Evolutionary conservation across 2,797 vertebrate genomes (phyloP).

Genomic region (Sebastes trivittatus): DNA sequence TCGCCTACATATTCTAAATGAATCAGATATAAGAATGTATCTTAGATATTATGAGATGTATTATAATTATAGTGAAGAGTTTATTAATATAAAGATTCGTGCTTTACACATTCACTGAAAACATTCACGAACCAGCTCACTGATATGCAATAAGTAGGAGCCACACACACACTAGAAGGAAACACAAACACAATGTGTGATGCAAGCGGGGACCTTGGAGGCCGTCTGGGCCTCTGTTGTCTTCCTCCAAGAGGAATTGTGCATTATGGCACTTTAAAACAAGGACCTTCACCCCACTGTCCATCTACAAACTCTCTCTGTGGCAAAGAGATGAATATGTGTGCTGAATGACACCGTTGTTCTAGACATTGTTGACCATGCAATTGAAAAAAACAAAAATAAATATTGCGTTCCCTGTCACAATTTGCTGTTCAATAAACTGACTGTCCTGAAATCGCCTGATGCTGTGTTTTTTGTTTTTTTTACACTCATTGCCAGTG

Average conservation of each 20-base stretch:
- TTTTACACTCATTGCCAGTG: not conserved
- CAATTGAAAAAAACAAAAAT: slow-evolving; percentile 47
- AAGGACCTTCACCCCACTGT: slow-evolving; percentile 36
- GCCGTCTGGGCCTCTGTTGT: slow-evolving; percentile 63
- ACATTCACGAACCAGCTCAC: slow-evolving; percentile 75
- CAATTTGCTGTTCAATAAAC: slow-evolving; percentile 85
- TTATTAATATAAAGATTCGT: slow-evolving; percentile 74
- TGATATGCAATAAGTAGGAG: slow-evolving; percentile 82
- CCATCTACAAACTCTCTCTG: slow-evolving; percentile 47
- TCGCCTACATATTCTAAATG: slow-evolving; percentile 73
- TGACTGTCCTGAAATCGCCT: slow-evolving; percentile 69
- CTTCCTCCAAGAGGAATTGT: slow-evolving; percentile 81
- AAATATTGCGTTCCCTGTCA: slow-evolving; percentile 77
- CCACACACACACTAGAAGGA: slow-evolving; percentile 43
- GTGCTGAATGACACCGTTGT: slow-evolving; percentile 66
- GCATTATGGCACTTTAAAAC: slow-evolving; percentile 80
- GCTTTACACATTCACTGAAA: slow-evolving; percentile 68
- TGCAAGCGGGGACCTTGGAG: slow-evolving; percentile 62
- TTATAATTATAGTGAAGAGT: slow-evolving; percentile 75
- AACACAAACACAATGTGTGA: slow-evolving; percentile 28
- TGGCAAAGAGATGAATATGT: slow-evolving; percentile 55
- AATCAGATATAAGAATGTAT: slow-evolving; percentile 84
- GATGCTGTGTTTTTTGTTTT: not conserved
- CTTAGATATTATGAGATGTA: slow-evolving; percentile 78
- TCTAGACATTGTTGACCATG: slow-evolving; percentile 73